A percentile compares a stretch with the other conserved stretches of the same genome.
Evolutionary conservation across 2,113 vertebrate genomes (phyloP).

Genomic region (Coptodon rendalli): DNA sequence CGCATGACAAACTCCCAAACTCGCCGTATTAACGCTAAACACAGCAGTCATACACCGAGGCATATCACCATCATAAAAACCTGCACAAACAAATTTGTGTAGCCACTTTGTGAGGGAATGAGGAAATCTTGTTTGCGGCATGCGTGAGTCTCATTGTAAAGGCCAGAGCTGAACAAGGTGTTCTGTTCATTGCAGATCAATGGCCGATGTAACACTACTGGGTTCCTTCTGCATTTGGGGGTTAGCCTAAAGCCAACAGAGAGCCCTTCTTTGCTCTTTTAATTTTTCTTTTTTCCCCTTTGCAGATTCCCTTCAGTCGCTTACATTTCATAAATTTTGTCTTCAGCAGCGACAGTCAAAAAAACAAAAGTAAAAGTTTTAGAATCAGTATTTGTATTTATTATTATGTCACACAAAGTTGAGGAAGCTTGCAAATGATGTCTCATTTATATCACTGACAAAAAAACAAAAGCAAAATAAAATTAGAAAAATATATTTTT

Average conservation of each 20-base stretch:
- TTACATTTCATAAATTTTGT: not conserved
- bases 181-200: not conserved
- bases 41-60: not conserved
- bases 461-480: not conserved
- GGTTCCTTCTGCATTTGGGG: not conserved
- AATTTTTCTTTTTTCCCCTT: not conserved
- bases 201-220: not conserved
- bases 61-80: not conserved
- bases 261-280: not conserved
- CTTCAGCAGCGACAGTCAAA: no score
- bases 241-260: not conserved
- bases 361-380: not conserved
- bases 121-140: not conserved
- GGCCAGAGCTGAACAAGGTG: conserved; percentile 3
- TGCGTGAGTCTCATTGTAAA: not conserved
- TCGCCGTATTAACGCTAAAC: not conserved
- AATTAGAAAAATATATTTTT: not conserved
- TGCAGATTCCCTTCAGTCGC: not conserved
- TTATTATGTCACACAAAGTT: not conserved
- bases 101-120: not conserved
- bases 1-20: not conserved
- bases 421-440: not conserved
- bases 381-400: not conserved
- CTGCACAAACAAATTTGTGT: conserved; percentile 14
- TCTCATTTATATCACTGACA: not conserved